These are phyloP conservation scores for Mustela lutreola DNA, from an alignment of 2,113 vertebrate species.

Conservation along the genomic window DNA sequence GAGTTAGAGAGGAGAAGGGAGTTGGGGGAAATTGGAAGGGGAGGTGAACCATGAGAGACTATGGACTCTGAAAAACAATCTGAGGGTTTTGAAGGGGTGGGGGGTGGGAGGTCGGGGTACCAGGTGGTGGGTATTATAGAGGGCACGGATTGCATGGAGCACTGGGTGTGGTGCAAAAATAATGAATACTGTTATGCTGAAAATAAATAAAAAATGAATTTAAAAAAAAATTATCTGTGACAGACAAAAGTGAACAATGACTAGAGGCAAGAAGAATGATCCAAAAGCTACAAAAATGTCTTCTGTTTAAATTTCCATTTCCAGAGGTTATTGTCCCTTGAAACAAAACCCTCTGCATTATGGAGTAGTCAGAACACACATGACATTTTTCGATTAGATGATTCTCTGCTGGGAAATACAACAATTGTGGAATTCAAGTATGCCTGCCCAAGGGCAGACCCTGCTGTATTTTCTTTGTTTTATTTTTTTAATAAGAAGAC, in stretches of 20 bases:
- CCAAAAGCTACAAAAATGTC: background rate
- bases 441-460: background rate
- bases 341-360: background rate
- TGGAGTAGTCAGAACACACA: background rate
- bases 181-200: too few relatives aligned
- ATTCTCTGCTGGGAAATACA: background rate
- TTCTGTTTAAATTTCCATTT: background rate
- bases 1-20: too few relatives aligned
- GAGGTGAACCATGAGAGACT: too few relatives aligned
- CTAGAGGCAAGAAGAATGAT: background rate
- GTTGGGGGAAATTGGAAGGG: too few relatives aligned
- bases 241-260: conserved; percentile 1
- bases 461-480: background rate
- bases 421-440: background rate
- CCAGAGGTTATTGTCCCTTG: background rate
- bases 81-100: too few relatives aligned
- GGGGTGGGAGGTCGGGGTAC: too few relatives aligned
- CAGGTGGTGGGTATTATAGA: too few relatives aligned
- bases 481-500: background rate
- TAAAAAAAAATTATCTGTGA: background rate
- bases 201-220: too few relatives aligned
- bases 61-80: too few relatives aligned
- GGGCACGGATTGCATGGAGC: too few relatives aligned
- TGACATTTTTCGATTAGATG: background rate
- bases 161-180: too few relatives aligned